A percentile compares a stretch with the other conserved stretches of the same genome.
These are phyloP conservation scores for Pollicipes pollicipes DNA, from an alignment of 1,140 invertebrate genomes.

Conservation along the genomic window DNA sequence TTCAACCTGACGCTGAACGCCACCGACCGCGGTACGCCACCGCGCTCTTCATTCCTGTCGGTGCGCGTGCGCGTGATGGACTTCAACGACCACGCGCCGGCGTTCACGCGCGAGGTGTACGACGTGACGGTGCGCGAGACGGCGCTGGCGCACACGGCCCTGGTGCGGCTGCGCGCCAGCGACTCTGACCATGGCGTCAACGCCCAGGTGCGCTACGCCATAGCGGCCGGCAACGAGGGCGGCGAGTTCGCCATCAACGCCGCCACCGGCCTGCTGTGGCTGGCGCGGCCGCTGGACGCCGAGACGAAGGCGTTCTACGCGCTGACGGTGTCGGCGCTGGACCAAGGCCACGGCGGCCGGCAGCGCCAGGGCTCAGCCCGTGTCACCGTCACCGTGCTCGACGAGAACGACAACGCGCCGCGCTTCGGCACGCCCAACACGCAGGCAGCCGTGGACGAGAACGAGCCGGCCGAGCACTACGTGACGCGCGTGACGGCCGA, in stretches of 20 bases:
- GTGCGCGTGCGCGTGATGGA: slow-evolving; percentile 59
- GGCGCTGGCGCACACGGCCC: slow-evolving; percentile 66
- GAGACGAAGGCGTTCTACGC: slow-evolving; percentile 71
- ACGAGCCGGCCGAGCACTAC: slow-evolving; percentile 60
- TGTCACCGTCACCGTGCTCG: slow-evolving; percentile 67
- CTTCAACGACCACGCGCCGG: slow-evolving; percentile 63
- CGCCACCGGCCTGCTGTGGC: slow-evolving; percentile 74
- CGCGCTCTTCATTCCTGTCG: slow-evolving; percentile 47
- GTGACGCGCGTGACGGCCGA: slow-evolving; percentile 64
- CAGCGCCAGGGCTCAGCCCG: slow-evolving; percentile 71
- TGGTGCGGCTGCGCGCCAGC: slow-evolving; percentile 65
- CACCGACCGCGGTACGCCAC: slow-evolving; percentile 60
- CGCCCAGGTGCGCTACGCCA: slow-evolving; percentile 64
- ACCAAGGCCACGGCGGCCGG: slow-evolving; percentile 64
- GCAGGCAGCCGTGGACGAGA: slow-evolving; percentile 46
- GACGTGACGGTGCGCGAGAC: slow-evolving; percentile 72
- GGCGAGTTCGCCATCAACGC: slow-evolving; percentile 71
- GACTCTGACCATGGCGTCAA: slow-evolving; percentile 67
- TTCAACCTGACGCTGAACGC: slow-evolving; percentile 75
- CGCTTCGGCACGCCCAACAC: slow-evolving; percentile 50
- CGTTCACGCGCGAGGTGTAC: slow-evolving; percentile 75
- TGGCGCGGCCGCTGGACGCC: slow-evolving; percentile 62
- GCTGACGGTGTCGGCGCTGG: slow-evolving; percentile 73
- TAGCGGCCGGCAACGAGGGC: slow-evolving; percentile 79
- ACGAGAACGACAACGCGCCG: slow-evolving; percentile 84